Evolutionary conservation across 2,888 invertebrate species (phyloP), one percentile per base, ranked within the genome.

Genomic region (Cataglyphis livida): DNA sequence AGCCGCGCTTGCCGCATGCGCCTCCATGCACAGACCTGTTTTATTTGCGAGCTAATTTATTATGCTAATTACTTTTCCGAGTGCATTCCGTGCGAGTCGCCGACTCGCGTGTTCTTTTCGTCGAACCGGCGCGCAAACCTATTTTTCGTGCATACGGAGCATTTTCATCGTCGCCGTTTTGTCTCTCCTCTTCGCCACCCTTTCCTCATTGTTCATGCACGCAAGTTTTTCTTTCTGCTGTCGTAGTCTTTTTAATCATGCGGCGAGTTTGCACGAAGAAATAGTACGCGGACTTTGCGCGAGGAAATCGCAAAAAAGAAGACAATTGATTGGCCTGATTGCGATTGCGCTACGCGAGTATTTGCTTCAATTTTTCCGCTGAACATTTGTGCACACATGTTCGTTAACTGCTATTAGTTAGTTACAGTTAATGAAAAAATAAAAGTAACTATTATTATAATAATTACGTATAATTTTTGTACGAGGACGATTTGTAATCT

Each of bases 41-140:
- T 89, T 91, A 90, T 92, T 89, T 85, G 81, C 85, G 35, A 82
- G 82, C 87, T 91, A 91, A 92, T 92, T 93, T 92, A 92, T 92
- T 91, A 92, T 92, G 93, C 89, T 92, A 93, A 93, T 92, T 93
- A 91, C 87, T 85, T 87, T 87, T 84, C 81, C 87, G 85, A 90
- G 91, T 90, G 86, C 84, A 86, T 86, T 86, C 83, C 64, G 65
- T 66, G 57, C 78, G 48, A 71, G 64, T 68, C 32, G 64, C 57
- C 75, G 25, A 65, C 81, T 84, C 68, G 83, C 85, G 66, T 83
- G 82, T 65, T 84, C 82, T 70, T 79, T 79, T 83, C 82, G 74
- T 62, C 59, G 71, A 12, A 64, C 35, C 35, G 21, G 35, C 35
- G 70, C 64, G 61, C 81, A 73, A 73, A 73, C 35, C 70, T 66